Base-by-base conservation (phyloP, 2,888 invertebrate genomes). In the Hydrotaea cyrtoneurina region DNA sequence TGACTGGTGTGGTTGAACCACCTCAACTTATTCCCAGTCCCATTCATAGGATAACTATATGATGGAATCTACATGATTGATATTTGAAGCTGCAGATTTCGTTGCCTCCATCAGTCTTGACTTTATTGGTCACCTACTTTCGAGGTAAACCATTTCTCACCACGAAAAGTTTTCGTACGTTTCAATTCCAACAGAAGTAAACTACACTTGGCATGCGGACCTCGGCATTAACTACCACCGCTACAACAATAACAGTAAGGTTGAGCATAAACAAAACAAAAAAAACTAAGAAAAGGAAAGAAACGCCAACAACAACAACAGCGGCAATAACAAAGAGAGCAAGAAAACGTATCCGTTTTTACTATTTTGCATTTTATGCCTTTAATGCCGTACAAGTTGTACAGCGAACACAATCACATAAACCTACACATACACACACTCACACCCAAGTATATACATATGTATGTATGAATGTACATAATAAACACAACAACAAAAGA, bases 251-350 rank as follows among this genome's bases (percentile, higher is more conserved):
- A 64, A 64, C 31, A 36, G 21, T 46, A 69, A 69, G 11, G 21
- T 46, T 69, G 11, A 23, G 69, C 39, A 69, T 69, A 69, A 69
- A 69, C 23, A 46, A n/a, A n/a, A n/a, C n/a, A n/a, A n/a, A n/a
- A n/a, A 69, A 43, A 69, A 43, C 23, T 59, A 69, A 43, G 39
- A 43, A 46, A 78, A 78, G 64, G 64, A 43, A 53, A 55, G 72
- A 50, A 78, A 82, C 71, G 74, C 75, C 31, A 87, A 73, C 86
- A 86, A 81, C 83, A 87, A 66, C 78, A 83, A 53, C 82, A 83
- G 66, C 80, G 76, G 75, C 76, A 83, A 77, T 75, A 83, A 72
- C 84, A 80, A 75, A 19, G 17, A 55, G 19, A 71, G 19, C 43
- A 50, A 78, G 39, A 80, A 71, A 80, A 78, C 39, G 11, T 39